Evolutionary conservation across 2,797 vertebrate genomes (phyloP), one percentile per base, ranked within the genome.

Genomic region (Sebastes taczanowskii): DNA sequence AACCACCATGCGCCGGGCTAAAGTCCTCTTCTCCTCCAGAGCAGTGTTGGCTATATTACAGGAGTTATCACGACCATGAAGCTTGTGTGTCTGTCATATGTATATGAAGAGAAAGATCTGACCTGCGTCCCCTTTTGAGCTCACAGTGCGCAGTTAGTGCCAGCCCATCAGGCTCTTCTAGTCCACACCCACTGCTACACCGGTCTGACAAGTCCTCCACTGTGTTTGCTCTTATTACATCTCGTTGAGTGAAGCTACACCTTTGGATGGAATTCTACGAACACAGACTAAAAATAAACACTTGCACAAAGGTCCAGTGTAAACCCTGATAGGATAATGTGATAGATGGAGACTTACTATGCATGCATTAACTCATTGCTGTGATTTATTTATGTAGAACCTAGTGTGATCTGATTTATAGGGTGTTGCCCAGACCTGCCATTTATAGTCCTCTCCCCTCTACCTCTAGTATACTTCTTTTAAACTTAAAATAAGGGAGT

Each of bases 151-250:
- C 46, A 62, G 23, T 66, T n/a, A 52, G 11, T 59, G 16, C 42
- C 74, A 82, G 34, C 61, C 82, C 69, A 74, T 69, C n/a, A 27
- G 42, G 14, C 70, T 88, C 38, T 72, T 72, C 25, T 68, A 30
- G 80, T 79, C 86, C 92, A 94, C 95, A 92, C 93, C 94, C 94
- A 93, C 89, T 62, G 63, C 75, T 34, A 81, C 91, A 94, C 95
- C 91, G 85, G 95, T 95, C 77, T 86, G 85, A 94, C 95, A 86
- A 90, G 94, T 90, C 70, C 56, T 46, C 7, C 67, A 56, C 60
- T 74, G 75, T 80, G 20, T 82, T 68, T 74, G 38, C 27, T 67
- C 5, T 42, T 38, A 49, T 73, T 22, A 30, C 30, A 46, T 71
- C 59, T 61, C 30, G 49, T 73, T 84, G 23, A 42, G 38, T 42